These are phyloP conservation scores for human DNA, from an alignment of 2,113 vertebrate species.

Conservation along the genomic window GRCh38 chrX:14030501-14031000, in stretches of 20 bases:
- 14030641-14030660: neutral
- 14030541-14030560: neutral
- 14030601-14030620: neutral
- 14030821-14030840: neutral
- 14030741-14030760: neutral
- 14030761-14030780: neutral
- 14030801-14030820: neutral
- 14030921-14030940: neutral
- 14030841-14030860: neutral
- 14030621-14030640: neutral
- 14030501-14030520: neutral
- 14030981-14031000: neutral
- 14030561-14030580: neutral
- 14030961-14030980: neutral
- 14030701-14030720: neutral
- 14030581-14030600: neutral
- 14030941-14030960: neutral
- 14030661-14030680: neutral
- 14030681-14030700: constrained; percentile 22
- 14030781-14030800: neutral
- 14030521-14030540: neutral
- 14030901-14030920: neutral
- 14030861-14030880: neutral
- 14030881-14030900: no score
- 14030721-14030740: neutral